Base-by-base conservation (phyloP, 2,888 invertebrate genomes). In the Tolmerus cingulatus region DNA sequence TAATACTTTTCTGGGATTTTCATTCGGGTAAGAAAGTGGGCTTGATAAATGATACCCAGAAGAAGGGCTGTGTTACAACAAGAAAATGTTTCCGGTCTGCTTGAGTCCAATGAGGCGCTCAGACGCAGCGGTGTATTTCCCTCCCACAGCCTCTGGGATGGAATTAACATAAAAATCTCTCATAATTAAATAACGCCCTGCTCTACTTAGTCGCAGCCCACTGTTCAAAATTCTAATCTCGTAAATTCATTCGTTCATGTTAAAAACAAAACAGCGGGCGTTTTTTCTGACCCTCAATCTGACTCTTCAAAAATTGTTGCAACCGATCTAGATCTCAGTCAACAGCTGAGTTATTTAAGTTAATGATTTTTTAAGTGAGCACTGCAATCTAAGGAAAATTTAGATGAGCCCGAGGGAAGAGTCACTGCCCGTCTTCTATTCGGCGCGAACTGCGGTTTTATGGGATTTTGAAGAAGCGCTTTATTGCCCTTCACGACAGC, bases 301-400 rank as follows among this genome's bases (percentile, higher is more conserved):
- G 19, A 66, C 84, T 84, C 40, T 40, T 34, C 19, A 84, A 81
- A 81, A 81, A 81, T 74, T 46, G 14, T 37, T 43, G 43, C 37
- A 16, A 40, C 57, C 74, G 84, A 84, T 84, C 66, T 57, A 66
- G 84, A 84, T 84, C 66, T 57, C n/a, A 66, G 66, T 84, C 84
- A 84, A 74, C 84, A 74, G 37, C 74, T 84, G 74, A 57, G 19
- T 74, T 66, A 40, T 74, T 74, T 66, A 34, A 84, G 19, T 74
- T 84, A 40, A 74, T 84, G 84, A 84, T 27, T 57, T 84, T 74
- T 84, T 84, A 84, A 84, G 84, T 84, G 84, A 84, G 66, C 66
- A 9, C 55, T 81, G 66, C 84, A 84, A 37, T 43, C 19, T 40
- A 57, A 14, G 7, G 57, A 34, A 74, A 74, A 81, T 81, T 55